A percentile compares a stretch with the other conserved stretches of the same genome.
These are phyloP conservation scores for Acanthochromis polyacanthus DNA, from an alignment of 2,113 vertebrate genomes.

Conservation along the genomic window DNA sequence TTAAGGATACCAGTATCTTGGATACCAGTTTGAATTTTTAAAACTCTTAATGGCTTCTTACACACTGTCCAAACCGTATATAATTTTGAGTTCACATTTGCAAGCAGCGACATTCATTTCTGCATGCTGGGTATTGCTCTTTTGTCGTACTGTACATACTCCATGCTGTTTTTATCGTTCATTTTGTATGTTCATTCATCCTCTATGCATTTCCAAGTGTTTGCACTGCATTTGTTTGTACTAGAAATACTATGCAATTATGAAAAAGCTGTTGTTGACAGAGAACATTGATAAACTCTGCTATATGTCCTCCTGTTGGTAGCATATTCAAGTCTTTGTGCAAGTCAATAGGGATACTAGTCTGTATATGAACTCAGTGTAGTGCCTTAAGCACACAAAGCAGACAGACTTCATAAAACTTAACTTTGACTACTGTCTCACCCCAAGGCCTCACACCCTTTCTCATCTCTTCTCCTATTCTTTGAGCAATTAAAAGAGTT, in stretches of 20 bases:
- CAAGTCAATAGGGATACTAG: neutral
- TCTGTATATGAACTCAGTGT: neutral
- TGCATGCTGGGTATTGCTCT: neutral
- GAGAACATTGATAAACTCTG: neutral
- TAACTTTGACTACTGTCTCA: conserved; percentile 13
- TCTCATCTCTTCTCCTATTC: conserved; percentile 15
- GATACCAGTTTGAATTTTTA: neutral
- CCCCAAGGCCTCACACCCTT: conserved; percentile 12
- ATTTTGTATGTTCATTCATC: no score
- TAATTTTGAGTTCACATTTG: no score
- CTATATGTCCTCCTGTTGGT: neutral
- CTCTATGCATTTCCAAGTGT: no score
- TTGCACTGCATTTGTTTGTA: neutral
- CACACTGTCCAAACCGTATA: no score
- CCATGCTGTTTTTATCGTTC: neutral
- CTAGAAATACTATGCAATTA: neutral
- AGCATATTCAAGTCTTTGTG: neutral
- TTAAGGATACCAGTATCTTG: neutral
- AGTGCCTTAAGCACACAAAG: neutral
- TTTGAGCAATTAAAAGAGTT: conserved; percentile 66
- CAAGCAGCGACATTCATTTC: no score
- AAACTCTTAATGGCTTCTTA: neutral
- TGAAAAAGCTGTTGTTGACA: neutral
- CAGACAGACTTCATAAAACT: conserved; percentile 26
- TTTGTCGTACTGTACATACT: neutral